phyloP scores from a whole-genome alignment of 2,113 vertebrate species.

The Gopherus flavomarginatus region DNA sequence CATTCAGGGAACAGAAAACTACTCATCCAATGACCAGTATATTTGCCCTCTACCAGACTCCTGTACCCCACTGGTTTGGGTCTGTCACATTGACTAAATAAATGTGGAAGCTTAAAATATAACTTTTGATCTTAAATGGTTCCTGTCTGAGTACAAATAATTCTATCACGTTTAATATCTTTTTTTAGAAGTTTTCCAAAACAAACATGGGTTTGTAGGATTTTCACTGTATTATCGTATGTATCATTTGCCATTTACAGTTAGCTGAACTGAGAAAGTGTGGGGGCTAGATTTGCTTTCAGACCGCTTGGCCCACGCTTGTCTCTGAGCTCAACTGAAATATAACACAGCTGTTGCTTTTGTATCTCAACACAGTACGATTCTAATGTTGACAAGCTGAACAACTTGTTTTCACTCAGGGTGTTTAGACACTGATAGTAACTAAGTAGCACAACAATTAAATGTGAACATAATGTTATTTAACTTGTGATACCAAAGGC shows the following conservation, averaged over 20 bases:
- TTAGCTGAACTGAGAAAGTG: background rate
- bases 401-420: background rate
- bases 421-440: slow-evolving; percentile 1
- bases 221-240: background rate
- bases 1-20: too few relatives aligned
- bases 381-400: slow-evolving; percentile 10
- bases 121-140: background rate
- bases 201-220: slow-evolving; percentile 18
- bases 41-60: too few relatives aligned
- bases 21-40: too few relatives aligned
- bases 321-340: slow-evolving; percentile 50
- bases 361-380: background rate
- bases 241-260: background rate
- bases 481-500: slow-evolving; percentile 23
- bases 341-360: slow-evolving; percentile 23
- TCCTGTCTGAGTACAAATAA: background rate
- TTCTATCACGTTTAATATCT: background rate
- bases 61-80: too few relatives aligned
- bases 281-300: slow-evolving; percentile 18
- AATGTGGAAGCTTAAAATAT: background rate
- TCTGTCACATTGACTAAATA: background rate
- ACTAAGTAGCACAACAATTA: slow-evolving; percentile 25
- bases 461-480: background rate
- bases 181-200: slow-evolving; percentile 3
- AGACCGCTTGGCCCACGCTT: background rate